Evolutionary conservation across 2,797 vertebrate genomes (phyloP).

Genomic region (Eutrigla gurnardus): DNA sequence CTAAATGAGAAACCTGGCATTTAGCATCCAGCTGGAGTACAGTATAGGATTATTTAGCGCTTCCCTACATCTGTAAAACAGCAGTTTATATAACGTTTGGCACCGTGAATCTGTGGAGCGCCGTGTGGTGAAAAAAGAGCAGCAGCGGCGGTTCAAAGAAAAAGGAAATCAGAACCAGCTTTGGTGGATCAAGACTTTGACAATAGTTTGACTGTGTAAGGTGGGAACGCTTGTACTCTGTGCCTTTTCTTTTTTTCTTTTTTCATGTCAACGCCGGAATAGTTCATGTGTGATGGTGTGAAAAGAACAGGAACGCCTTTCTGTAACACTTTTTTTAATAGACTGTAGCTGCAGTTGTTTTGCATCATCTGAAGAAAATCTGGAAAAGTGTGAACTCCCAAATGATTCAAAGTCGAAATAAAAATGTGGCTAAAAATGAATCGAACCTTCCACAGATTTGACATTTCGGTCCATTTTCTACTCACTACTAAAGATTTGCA

Average conservation of each 20-base stretch:
- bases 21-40: conserved; percentile 41
- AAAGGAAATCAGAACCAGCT: conserved; percentile 57
- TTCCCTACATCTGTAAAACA: conserved; percentile 63
- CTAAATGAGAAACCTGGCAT: conserved; percentile 38
- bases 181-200: conserved; percentile 46
- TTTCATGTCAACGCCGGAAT: not conserved
- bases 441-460: too few species aligned
- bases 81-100: conserved; percentile 64
- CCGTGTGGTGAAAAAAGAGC: conserved; percentile 45
- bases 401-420: not conserved
- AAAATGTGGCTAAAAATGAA: not conserved
- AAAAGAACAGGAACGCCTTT: not conserved
- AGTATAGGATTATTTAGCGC: conserved; percentile 47
- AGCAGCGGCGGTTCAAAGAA: conserved; percentile 26
- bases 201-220: conserved; percentile 53
- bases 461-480: not conserved
- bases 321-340: not conserved
- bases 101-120: conserved; percentile 12
- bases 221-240: not conserved
- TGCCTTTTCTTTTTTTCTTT: not conserved
- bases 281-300: not conserved
- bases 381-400: not conserved
- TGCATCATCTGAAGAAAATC: not conserved
- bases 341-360: not conserved
- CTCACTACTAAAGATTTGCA: not conserved